Evolutionary conservation across 2,797 vertebrate species (phyloP), one percentile per base, ranked within the genome.

Genomic region (Acipenser ruthenus): DNA sequence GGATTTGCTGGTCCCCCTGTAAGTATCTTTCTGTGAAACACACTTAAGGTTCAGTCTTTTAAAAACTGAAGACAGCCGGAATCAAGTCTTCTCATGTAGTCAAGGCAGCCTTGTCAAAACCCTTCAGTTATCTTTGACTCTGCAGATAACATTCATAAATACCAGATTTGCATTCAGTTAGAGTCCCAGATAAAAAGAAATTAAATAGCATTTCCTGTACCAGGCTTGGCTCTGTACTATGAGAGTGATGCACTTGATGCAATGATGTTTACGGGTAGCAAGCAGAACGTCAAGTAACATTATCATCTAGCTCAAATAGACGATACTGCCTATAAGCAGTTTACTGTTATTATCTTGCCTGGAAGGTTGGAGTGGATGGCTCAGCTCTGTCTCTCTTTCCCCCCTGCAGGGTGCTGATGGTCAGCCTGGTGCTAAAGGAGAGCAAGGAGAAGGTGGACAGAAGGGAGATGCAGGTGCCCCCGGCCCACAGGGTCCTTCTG

Each of bases 1-100:
- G 96, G 95, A 49, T 99, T 99, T 7, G 94, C 96, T 8, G 96
- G 96, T n/a, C 95, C 96, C 74, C 96, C 95, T 62, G 96, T 98
- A 77, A 94, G 94, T 92, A 75, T 49, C 7, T 53, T 23, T 52
- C 15, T 6, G 6, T 68, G 51, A 63, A 55, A 55, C 9, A 55
- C n/a, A 4, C 9, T 55, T 55, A 10, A 55, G n/a, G 9, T 55
- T 55, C 3, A 2, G 2, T 37, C 23, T 37, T 37, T 37, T 37
- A 37, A 37, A 37, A 37, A 37, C 6, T 6, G 52, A 55, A 55
- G 48, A 10, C 61, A 63, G 61, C 6, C 3, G n/a, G 10, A 15
- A 23, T 10, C 18, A 11, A 6, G 61, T n/a, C 11, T 49, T 6
- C 7, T 49, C 48, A 23, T 55, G 48, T 6, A 10, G 61, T 10